Conservation (phyloP, 1,140 invertebrate species). For the Bombus breviceps region DNA sequence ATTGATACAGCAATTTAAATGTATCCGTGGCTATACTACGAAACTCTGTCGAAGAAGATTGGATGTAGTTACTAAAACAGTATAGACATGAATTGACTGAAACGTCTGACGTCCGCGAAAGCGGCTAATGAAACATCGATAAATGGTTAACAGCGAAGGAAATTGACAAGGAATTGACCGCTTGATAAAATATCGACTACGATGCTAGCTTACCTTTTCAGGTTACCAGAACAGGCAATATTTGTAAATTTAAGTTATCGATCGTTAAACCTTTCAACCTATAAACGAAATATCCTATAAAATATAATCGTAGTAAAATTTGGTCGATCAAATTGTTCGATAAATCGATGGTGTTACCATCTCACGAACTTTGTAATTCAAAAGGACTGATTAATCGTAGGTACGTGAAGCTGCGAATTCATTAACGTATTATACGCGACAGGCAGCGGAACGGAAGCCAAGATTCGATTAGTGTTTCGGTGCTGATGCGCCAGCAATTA, state of each 20-base stretch:
- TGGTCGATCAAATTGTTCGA: too few relatives aligned
- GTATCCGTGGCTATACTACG: too few relatives aligned
- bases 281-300: background rate
- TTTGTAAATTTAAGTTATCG: background rate
- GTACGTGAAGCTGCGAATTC: conserved; percentile 6
- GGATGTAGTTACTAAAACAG: background rate
- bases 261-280: background rate
- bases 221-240: background rate
- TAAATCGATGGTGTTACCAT: background rate
- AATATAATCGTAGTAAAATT: background rate
- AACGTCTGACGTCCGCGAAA: background rate
- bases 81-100: background rate
- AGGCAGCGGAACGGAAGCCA: conserved; percentile 2
- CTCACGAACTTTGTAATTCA: too few relatives aligned
- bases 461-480: conserved; percentile 41
- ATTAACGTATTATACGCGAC: background rate
- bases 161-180: background rate
- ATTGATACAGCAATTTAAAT: too few relatives aligned
- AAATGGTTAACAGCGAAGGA: background rate
- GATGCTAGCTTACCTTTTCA: background rate
- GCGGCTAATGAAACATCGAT: background rate
- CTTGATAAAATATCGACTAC: background rate
- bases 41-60: too few relatives aligned
- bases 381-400: too few relatives aligned
- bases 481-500: conserved; percentile 28